Percentiles rank a stretch among this genome's conserved stretches.
These are phyloP conservation scores for Drosophila sucinea DNA, from an alignment of 1,140 invertebrate genomes.

Conservation along the genomic window DNA sequence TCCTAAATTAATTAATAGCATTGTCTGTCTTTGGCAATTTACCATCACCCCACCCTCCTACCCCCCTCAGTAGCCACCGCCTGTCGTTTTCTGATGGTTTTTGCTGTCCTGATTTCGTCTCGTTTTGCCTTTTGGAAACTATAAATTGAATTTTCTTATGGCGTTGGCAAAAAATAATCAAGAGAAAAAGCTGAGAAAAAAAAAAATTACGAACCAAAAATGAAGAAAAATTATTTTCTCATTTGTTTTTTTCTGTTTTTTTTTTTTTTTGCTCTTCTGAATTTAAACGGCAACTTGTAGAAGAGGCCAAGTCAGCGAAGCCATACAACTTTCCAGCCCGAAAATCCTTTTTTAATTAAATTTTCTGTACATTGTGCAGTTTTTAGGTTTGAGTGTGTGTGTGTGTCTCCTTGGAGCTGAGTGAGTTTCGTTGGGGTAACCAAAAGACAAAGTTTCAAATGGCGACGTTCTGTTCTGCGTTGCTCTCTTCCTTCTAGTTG, in stretches of 20 bases:
- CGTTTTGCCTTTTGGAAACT: slow-evolving; percentile 41
- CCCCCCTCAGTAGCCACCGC: not conserved
- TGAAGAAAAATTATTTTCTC: slow-evolving; percentile 57
- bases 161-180: slow-evolving; percentile 49
- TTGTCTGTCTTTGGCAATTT: slow-evolving; percentile 68
- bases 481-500: slow-evolving; percentile 7
- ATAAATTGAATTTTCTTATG: slow-evolving; percentile 79
- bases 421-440: slow-evolving; percentile 41
- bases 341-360: slow-evolving; percentile 81
- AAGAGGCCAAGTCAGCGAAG: slow-evolving; percentile 70
- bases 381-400: slow-evolving; percentile 65
- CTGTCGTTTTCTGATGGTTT: not conserved
- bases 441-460: slow-evolving; percentile 73
- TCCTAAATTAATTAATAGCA: slow-evolving; percentile 76
- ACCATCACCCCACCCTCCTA: slow-evolving; percentile 26
- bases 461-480: slow-evolving; percentile 51
- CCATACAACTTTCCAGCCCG: slow-evolving; percentile 71
- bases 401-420: slow-evolving; percentile 34
- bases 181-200: slow-evolving; percentile 21
- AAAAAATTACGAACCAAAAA: slow-evolving; percentile 3
- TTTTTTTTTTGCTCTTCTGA: not conserved
- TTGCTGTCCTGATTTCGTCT: slow-evolving; percentile 4
- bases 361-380: slow-evolving; percentile 80
- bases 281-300: slow-evolving; percentile 33
- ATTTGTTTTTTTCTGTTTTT: not conserved